phyloP scores from a whole-genome alignment of 2,797 vertebrate species.

The Octomys mimax region DNA sequence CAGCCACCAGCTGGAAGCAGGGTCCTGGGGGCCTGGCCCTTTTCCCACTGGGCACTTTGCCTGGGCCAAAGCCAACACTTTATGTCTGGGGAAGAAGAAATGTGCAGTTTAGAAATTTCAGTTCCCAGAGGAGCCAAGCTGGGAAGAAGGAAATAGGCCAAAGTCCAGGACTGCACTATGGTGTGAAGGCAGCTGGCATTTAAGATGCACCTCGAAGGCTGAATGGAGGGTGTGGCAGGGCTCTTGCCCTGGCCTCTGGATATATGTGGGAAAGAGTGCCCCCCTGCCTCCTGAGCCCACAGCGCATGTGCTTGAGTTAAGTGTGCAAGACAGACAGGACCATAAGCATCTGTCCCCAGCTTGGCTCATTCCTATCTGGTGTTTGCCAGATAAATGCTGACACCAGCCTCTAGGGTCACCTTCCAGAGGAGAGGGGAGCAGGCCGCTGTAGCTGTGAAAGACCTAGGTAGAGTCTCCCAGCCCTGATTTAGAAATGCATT shows the following conservation, averaged over 20 bases:
- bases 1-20: not conserved
- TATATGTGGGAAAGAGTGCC: not conserved
- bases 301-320: constrained; percentile 56
- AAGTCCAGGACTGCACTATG: constrained; percentile 35
- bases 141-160: constrained; percentile 69
- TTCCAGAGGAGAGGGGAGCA: constrained; percentile 76
- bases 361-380: not conserved
- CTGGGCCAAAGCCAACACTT: constrained; percentile 43
- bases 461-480: constrained; percentile 80
- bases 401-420: constrained; percentile 64
- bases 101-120: constrained; percentile 56
- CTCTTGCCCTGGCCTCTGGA: not conserved
- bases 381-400: constrained; percentile 82
- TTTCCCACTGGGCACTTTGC: constrained; percentile 44
- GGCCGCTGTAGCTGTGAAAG: constrained; percentile 30
- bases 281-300: too few species aligned
- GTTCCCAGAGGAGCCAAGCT: constrained; percentile 47
- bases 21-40: constrained; percentile 33
- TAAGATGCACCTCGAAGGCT: not conserved
- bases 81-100: constrained; percentile 57
- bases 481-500: constrained; percentile 90
- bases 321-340: constrained; percentile 52
- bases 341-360: constrained; percentile 39
- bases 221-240: not conserved
- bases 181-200: not conserved